Evolutionary conservation across 92 coral and sea anemone species (phyloP), one percentile per base, ranked within the genome.

Genomic region (Plumapathes pennacea): DNA sequence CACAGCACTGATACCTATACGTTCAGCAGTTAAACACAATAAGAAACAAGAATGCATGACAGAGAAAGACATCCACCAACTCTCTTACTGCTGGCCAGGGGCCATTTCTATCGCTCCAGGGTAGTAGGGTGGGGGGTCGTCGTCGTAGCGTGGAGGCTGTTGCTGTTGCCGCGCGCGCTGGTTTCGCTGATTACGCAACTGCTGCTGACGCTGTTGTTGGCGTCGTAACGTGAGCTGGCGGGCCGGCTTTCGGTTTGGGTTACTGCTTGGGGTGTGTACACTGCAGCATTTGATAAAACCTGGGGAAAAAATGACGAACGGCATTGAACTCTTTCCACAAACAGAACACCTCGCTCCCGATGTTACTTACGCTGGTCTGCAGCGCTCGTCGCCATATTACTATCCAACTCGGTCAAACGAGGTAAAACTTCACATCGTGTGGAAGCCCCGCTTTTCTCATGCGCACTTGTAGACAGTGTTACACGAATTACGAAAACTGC

Each of bases 261-360:
- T 92, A 52, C 98, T 92, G 56, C 98, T 92, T 14, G 98, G 98
- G 11, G 98, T 92, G 62, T 85, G 92, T 33, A 92, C 98, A 54
- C 98, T 92, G 54, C 98, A 92, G 0, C 84, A 17, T 46, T 88
- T 88, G 80, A 92, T 88, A 61, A 92, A 92, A 4, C 65, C 98
- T 92, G 72, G 17, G 25, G 64, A n/a, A n/a, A n/a, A n/a, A n/a
- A n/a, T n/a, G n/a, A n/a, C n/a, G n/a, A n/a, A n/a, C n/a, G n/a
- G n/a, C n/a, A n/a, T n/a, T n/a, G n/a, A n/a, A n/a, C n/a, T n/a
- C n/a, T n/a, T n/a, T n/a, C n/a, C n/a, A n/a, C n/a, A n/a, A n/a
- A n/a, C n/a, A n/a, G n/a, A n/a, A n/a, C n/a, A n/a, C n/a, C n/a
- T n/a, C n/a, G n/a, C n/a, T n/a, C n/a, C n/a, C n/a, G n/a, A n/a